These are phyloP conservation scores for Tenthredo scrophulariae DNA, from an alignment of 2,888 invertebrate species.

Conservation along the genomic window DNA sequence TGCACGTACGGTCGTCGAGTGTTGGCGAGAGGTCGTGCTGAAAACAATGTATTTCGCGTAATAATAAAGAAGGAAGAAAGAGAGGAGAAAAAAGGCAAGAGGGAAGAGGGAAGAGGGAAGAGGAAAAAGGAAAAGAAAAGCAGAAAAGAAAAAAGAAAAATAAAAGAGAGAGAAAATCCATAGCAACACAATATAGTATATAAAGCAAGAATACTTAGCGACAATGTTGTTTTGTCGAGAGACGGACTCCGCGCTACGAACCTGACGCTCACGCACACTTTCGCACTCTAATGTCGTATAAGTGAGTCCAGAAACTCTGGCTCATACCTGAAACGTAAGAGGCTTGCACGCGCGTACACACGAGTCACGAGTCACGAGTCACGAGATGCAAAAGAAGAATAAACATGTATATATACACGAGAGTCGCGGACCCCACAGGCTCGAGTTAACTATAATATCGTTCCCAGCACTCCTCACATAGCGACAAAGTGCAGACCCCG, in stretches of 20 bases:
- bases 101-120: neutral
- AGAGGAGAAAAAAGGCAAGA: neutral
- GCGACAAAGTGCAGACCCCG: conserved; percentile 25
- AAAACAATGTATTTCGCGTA: conserved; percentile 71
- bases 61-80: conserved; percentile 27
- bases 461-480: conserved; percentile 24
- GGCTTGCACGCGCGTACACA: conserved; percentile 23
- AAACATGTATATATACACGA: conserved; percentile 23
- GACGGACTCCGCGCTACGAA: conserved; percentile 61
- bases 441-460: conserved; percentile 3
- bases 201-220: conserved; percentile 63
- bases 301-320: conserved; percentile 12
- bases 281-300: neutral
- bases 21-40: conserved; percentile 69
- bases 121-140: neutral
- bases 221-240: conserved; percentile 75
- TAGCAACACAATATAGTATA: conserved; percentile 57
- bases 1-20: conserved; percentile 32
- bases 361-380: neutral
- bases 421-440: neutral
- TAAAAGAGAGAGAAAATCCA: neutral
- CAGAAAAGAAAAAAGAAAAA: neutral
- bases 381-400: conserved; percentile 30
- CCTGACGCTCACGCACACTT: conserved; percentile 49
- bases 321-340: neutral